These are phyloP conservation scores for Neodontobutis hainanensis DNA, from an alignment of 2,113 vertebrate species.

Conservation along the genomic window DNA sequence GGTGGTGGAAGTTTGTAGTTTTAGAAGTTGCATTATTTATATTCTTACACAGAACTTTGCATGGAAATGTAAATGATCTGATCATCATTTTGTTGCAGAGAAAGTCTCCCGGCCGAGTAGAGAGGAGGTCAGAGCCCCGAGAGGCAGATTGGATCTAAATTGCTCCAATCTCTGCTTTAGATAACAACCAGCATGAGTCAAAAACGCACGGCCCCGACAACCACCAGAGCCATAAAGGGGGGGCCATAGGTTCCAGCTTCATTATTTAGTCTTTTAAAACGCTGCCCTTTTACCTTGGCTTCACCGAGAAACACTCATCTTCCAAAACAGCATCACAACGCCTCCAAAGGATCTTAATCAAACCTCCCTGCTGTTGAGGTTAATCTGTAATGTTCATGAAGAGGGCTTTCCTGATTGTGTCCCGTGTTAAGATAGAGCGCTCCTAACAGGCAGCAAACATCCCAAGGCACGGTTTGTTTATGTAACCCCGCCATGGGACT, in stretches of 20 bases:
- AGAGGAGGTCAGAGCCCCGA: constrained; percentile 50
- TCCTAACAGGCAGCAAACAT: constrained; percentile 43
- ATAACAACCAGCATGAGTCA: constrained; percentile 35
- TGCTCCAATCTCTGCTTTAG: constrained; percentile 61
- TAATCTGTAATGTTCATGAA: constrained; percentile 56
- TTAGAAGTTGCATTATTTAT: not conserved
- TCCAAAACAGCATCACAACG: constrained; percentile 34
- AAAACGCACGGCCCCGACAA: constrained; percentile 32
- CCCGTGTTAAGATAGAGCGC: constrained; percentile 41
- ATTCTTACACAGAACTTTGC: not conserved
- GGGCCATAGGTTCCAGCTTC: constrained; percentile 52
- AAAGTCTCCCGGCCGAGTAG: constrained; percentile 42
- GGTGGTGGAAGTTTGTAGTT: not conserved
- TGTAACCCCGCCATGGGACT: constrained; percentile 31
- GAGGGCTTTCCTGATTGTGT: constrained; percentile 18
- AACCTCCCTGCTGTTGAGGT: constrained; percentile 41
- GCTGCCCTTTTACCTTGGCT: constrained; percentile 33
- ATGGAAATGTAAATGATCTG: constrained; percentile 33
- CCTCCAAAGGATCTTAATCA: constrained; percentile 50
- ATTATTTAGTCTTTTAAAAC: constrained; percentile 62
- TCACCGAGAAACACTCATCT: constrained; percentile 16
- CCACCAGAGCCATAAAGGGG: constrained; percentile 52
- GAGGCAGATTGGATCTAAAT: constrained; percentile 71
- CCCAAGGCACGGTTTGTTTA: constrained; percentile 52
- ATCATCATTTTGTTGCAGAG: constrained; percentile 38